phyloP scores from a whole-genome alignment of 2,888 invertebrate genomes.

The Cristatella mucedo region DNA sequence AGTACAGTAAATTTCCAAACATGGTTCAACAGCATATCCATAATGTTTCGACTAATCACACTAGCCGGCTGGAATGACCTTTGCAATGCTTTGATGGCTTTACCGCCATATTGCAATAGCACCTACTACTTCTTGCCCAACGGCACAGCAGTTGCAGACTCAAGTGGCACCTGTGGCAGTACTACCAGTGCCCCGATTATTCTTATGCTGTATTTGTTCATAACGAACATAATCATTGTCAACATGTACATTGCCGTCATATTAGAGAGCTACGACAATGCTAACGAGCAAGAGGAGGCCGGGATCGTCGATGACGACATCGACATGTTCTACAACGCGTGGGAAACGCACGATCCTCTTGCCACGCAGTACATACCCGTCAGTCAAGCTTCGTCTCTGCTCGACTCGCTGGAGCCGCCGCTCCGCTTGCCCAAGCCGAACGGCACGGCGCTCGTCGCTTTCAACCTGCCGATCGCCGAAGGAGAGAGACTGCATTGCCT shows the following conservation, averaged over 20 bases:
- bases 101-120: constrained; percentile 64
- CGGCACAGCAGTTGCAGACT: constrained; percentile 15
- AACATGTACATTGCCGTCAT: constrained; percentile 98
- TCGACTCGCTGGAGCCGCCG: constrained; percentile 81
- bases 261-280: constrained; percentile 88
- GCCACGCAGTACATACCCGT: constrained; percentile 90
- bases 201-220: constrained; percentile 84
- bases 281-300: constrained; percentile 89
- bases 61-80: constrained; percentile 96
- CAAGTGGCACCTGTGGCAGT: constrained; percentile 66
- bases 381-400: constrained; percentile 79
- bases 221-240: constrained; percentile 90
- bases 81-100: constrained; percentile 73
- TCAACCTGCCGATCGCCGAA: constrained; percentile 83
- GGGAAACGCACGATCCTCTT: constrained; percentile 93
- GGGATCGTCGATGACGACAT: constrained; percentile 87
- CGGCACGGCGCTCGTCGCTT: constrained; percentile 82
- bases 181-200: constrained; percentile 75
- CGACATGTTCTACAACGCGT: constrained; percentile 91
- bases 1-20: constrained; percentile 92
- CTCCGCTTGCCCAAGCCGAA: constrained; percentile 86
- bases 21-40: constrained; percentile 79
- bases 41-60: constrained; percentile 62
- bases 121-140: constrained; percentile 18
- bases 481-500: constrained; percentile 90